Evolutionary conservation across 2,113 vertebrate genomes (phyloP).

Genomic region (Microcebus ravelobensis): DNA sequence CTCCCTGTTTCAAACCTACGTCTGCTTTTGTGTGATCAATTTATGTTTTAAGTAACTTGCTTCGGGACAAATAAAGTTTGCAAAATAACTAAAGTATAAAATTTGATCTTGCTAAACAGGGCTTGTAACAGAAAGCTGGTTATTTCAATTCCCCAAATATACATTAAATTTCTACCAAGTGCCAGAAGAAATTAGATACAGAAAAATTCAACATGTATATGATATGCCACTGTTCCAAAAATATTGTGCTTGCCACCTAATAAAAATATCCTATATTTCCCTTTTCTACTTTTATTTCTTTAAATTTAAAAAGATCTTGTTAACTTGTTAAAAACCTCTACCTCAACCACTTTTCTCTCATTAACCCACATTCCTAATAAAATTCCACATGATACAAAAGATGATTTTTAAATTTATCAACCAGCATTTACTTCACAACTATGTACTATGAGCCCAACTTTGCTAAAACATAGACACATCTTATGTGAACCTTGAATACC

Average conservation of each 20-base stretch:
- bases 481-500: not conserved
- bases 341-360: not conserved
- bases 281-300: slow-evolving; percentile 13
- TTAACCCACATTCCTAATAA: not conserved
- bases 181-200: not conserved
- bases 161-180: not conserved
- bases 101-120: not conserved
- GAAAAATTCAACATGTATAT: slow-evolving; percentile 20
- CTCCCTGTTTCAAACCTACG: not conserved
- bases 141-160: slow-evolving; percentile 9
- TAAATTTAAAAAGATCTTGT: not conserved
- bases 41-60: not conserved
- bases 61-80: not conserved
- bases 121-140: not conserved
- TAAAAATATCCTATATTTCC: not conserved
- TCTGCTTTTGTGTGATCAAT: not conserved
- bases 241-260: not conserved
- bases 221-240: not conserved
- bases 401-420: not conserved
- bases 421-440: not conserved
- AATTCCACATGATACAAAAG: not conserved
- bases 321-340: not conserved
- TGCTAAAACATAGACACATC: not conserved
- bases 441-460: not conserved
- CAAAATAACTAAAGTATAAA: slow-evolving; percentile 27